Evolutionary conservation across 2,797 vertebrate genomes (phyloP).

Genomic region (Tapirus indicus): DNA sequence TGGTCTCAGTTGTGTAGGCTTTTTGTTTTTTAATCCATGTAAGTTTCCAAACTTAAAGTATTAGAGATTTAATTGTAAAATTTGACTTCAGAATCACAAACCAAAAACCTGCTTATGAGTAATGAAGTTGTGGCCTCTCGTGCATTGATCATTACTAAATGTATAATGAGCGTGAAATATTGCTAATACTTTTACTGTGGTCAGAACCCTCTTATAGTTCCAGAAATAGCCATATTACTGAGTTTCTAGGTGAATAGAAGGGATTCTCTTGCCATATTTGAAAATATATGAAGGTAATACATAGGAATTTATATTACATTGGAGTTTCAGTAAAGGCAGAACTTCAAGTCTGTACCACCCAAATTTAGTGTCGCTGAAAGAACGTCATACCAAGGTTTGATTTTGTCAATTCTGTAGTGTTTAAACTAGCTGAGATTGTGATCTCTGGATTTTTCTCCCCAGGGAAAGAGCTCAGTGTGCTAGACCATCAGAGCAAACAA

Average conservation of each 20-base stretch:
- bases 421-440: not conserved
- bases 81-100: conserved; percentile 52
- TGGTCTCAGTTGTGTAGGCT: conserved; percentile 17
- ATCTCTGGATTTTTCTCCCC: not conserved
- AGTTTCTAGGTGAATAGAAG: not conserved
- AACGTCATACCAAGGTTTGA: not conserved
- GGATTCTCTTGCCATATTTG: not conserved
- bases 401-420: not conserved
- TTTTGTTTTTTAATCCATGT: not conserved
- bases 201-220: not conserved
- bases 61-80: not conserved
- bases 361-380: not conserved
- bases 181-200: not conserved
- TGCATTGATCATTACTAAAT: conserved; percentile 18
- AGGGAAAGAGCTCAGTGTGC: not conserved
- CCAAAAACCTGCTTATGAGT: not conserved
- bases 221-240: not conserved
- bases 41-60: conserved; percentile 59
- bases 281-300: not conserved
- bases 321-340: not conserved
- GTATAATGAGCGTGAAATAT: not conserved
- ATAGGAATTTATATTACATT: not conserved
- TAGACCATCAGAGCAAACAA: not conserved
- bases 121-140: not conserved
- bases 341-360: not conserved